Base-by-base conservation (phyloP, 2,113 vertebrate species). In the Microcebus ravelobensis region DNA sequence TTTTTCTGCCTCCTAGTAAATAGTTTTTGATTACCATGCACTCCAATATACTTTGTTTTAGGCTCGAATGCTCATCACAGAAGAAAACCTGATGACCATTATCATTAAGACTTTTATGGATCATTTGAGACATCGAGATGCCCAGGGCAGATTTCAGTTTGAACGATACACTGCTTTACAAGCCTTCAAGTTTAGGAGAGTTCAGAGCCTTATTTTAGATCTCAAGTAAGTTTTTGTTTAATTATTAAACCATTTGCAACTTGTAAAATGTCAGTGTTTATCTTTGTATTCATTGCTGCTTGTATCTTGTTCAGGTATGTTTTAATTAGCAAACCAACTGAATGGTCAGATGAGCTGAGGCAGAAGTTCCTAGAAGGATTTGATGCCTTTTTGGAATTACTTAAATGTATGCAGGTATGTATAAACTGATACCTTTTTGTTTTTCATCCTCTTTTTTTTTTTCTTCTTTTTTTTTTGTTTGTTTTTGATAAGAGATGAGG, bases 61-160 rank as follows among this genome's bases (percentile, higher is more conserved):
- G 99, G 99, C 99, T 52, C 99, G 99, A 88, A 99, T 99, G 99
- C 98, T 99, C 96, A 99, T 99, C 98, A 99, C 98, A 52, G 99
- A 99, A 97, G 99, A 99, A 98, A 99, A 99, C 97, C 98, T 99
- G 87, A 99, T 99, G 99, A 99, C 99, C 65, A 99, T 99, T 90
- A 99, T 99, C 98, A 99, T 99, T 98, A 99, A 98, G 98, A 99
- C 99, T 0, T 99, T 99, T 87, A 99, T 99, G 98, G 99, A 99
- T 87, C 99, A 99, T 94, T 98, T 99, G 79, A 98, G 99, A 77
- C 99, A 99, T 97, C 98, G 99, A 96, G 99, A 99, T 97, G 96
- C 99, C 71, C 99, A 99, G 96, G 99, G 99, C 50, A 99, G 99
- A 50, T 99, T 99, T 98, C 99, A 99, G 97, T 99, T 99, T 82